Evolutionary conservation across 2,113 vertebrate species (phyloP), one percentile per base, ranked within the genome.

Genomic region (Hemiscyllium ocellatum): DNA sequence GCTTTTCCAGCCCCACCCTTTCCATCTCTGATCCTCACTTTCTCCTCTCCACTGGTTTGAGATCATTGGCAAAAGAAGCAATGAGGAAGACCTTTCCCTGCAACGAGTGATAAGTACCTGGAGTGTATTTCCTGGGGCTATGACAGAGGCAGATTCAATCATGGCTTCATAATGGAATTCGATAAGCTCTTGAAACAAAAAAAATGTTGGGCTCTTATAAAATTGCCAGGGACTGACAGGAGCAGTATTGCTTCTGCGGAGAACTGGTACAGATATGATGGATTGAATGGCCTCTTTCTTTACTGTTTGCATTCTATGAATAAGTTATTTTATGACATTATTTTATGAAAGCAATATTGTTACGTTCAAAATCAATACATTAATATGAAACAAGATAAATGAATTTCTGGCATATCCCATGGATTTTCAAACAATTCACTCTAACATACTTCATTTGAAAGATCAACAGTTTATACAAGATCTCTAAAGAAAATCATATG

Each of bases 401-500:
- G 2, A 89, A 89, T 33, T 89, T 56, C 52, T 56, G 8, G 26
- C 29, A 8, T 89, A 52, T 56, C 19, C 50, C 56, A 26, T 33
- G 50, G 50, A 61, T 89, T 89, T 89, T 61, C 52, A 56, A 13
- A 52, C 24, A 29, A 89, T 13, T 56, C 29, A 26, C 52, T 89
- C 33, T 89, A 56, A 61, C 26, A 61, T 2, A 29, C 24, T 89
- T 87, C 50, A 42, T 87, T 50, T 52, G 24, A 4, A 47, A 52
- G 52, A 50, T 56, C 26, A 89, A 56, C 86, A 89, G 50, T 52
- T 12, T 87, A 87, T 17, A 22, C 1, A 12, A 87, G 37, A 22
- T 87, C 85, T 87, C 47, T 29, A 89, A 89, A 89, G 86, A 26
- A 89, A 50, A 89, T 89, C 86, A 61, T 56, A 89, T 89, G 50